Conservation (phyloP, 2,797 vertebrate species). For the Acipenser ruthenus region DNA sequence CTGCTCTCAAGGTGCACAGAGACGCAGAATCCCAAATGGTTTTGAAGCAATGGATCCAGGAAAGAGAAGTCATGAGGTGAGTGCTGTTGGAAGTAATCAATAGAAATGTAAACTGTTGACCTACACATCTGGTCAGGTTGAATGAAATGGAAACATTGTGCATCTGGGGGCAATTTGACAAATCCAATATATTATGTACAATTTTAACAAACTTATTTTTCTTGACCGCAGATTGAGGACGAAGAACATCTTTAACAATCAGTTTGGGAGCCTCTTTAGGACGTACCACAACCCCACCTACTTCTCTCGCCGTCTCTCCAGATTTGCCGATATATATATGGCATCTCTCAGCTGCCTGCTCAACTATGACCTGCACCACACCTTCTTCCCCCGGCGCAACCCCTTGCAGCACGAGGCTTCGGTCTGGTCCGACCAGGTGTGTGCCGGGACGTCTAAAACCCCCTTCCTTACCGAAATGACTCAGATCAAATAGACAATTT, state of each 20-base stretch:
- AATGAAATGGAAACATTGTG: no score
- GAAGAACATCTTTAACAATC: conserved; percentile 85
- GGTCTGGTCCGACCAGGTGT: conserved; percentile 65
- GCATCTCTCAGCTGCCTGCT: conserved; percentile 91
- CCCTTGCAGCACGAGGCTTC: conserved; percentile 91
- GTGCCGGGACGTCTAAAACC: conserved; percentile 38
- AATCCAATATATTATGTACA: no score
- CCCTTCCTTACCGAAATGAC: conserved; percentile 49
- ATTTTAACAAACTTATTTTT: no score
- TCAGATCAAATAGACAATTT: conserved; percentile 46
- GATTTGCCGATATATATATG: conserved; percentile 99
- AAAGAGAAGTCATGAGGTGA: conserved; percentile 86
- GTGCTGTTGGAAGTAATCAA: background rate
- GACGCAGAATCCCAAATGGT: conserved; percentile 79
- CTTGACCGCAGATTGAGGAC: conserved; percentile 67
- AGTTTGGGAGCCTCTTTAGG: conserved; percentile 94
- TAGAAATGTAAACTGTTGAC: background rate
- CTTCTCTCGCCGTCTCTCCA: conserved; percentile 86
- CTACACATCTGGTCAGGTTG: no score
- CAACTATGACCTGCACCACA: conserved; percentile 88
- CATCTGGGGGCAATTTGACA: no score
- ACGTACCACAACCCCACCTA: conserved; percentile 97
- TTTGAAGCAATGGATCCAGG: conserved; percentile 83
- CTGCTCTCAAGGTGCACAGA: conserved; percentile 67
- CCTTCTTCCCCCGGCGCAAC: conserved; percentile 87